A percentile compares a stretch with the other conserved stretches of the same genome.
phyloP scores from a whole-genome alignment of 2,797 vertebrate species.

The Aplochiton taeniatus region DNA sequence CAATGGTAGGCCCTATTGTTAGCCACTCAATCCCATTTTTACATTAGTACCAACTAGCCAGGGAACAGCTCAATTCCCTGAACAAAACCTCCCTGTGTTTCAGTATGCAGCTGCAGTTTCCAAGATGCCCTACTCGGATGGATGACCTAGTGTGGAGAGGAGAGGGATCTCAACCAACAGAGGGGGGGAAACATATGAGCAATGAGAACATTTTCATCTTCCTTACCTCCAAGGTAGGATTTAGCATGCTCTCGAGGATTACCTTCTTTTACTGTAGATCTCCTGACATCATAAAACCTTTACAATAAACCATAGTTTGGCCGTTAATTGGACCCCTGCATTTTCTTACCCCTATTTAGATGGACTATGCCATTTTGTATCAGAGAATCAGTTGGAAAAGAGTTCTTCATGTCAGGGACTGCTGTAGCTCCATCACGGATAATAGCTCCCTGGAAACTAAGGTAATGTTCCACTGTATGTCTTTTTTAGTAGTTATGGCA shows the following conservation, averaged over 20 bases:
- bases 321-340: not conserved
- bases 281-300: slow-evolving; percentile 2
- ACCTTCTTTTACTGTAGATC: not conserved
- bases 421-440: slow-evolving; percentile 81
- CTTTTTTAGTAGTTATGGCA: slow-evolving; percentile 15
- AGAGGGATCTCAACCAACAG: slow-evolving; percentile 41
- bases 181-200: slow-evolving; percentile 31
- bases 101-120: slow-evolving; percentile 74
- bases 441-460: slow-evolving; percentile 83
- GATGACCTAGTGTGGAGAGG: slow-evolving; percentile 71
- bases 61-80: slow-evolving; percentile 56
- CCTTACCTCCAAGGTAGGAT: not conserved
- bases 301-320: not conserved
- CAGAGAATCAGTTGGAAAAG: slow-evolving; percentile 88
- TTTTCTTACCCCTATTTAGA: slow-evolving; percentile 17
- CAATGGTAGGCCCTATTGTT: slow-evolving; percentile 17
- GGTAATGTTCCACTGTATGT: slow-evolving; percentile 69
- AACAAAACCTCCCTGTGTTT: slow-evolving; percentile 81
- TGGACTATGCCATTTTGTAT: slow-evolving; percentile 74
- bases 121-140: slow-evolving; percentile 72
- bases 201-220: slow-evolving; percentile 3
- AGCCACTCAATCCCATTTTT: slow-evolving; percentile 48
- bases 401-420: slow-evolving; percentile 86
- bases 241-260: slow-evolving; percentile 13
- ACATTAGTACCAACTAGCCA: slow-evolving; percentile 74